These are phyloP conservation scores for Neocrepidodera transversa DNA, from an alignment of 2,888 invertebrate species.

Conservation along the genomic window DNA sequence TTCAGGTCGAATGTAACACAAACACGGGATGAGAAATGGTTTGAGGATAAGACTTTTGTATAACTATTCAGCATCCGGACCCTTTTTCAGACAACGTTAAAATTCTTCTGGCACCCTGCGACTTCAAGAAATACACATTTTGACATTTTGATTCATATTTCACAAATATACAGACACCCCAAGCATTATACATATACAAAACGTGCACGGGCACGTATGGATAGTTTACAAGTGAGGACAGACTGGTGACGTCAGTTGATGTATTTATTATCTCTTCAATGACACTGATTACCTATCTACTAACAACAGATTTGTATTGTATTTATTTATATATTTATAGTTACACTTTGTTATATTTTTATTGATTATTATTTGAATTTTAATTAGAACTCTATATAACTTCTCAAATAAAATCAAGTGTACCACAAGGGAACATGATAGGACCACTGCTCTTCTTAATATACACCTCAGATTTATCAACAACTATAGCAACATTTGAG, in stretches of 20 bases:
- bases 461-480: too few relatives aligned
- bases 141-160: conserved; percentile 51
- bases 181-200: conserved; percentile 31
- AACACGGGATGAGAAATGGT: conserved; percentile 37
- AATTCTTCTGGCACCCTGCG: conserved; percentile 42
- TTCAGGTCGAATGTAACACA: conserved; percentile 34
- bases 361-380: too few relatives aligned
- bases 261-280: conserved; percentile 10
- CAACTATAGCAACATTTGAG: too few relatives aligned
- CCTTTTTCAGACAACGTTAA: conserved; percentile 39
- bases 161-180: conserved; percentile 45
- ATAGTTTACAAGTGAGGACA: conserved; percentile 44
- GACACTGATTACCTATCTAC: neutral
- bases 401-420: too few relatives aligned
- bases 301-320: too few relatives aligned
- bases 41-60: conserved; percentile 34
- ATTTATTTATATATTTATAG: too few relatives aligned
- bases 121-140: conserved; percentile 45
- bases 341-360: too few relatives aligned
- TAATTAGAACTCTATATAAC: too few relatives aligned
- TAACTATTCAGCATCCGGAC: conserved; percentile 36
- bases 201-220: conserved; percentile 32
- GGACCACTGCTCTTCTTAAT: too few relatives aligned
- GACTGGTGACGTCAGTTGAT: conserved; percentile 39
- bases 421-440: too few relatives aligned